A percentile compares a stretch with the other conserved stretches of the same genome.
Evolutionary conservation across 37 sponge, comb jelly and placozoan genomes (phyloP).

Genomic region (Agelas oroides): DNA sequence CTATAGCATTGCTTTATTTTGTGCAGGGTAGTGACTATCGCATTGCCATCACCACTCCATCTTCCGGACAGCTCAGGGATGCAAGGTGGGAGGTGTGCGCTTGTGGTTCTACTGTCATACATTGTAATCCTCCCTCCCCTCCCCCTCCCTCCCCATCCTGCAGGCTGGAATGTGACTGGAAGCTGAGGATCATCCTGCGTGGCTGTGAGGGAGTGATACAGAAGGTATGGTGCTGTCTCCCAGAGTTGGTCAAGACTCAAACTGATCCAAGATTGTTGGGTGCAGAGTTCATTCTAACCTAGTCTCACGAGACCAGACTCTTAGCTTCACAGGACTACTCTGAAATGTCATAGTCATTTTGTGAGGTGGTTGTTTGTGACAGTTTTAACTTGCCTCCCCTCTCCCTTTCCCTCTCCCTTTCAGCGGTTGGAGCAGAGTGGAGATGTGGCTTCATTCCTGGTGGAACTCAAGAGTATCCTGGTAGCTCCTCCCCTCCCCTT

Average conservation of each 20-base stretch:
- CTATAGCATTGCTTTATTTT: too few relatives aligned
- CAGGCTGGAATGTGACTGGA: constrained; percentile 74
- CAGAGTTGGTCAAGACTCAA: background rate
- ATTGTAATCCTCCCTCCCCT: too few relatives aligned
- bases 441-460: constrained; percentile 15
- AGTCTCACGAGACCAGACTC: too few relatives aligned
- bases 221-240: constrained; percentile 18
- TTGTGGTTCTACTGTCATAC: too few relatives aligned
- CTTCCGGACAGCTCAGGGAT: background rate
- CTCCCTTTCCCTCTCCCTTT: background rate
- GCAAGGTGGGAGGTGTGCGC: constrained; percentile 4
- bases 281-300: too few relatives aligned
- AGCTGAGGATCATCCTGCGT: constrained; percentile 29
- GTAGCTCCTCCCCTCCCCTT: background rate
- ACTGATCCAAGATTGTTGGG: too few relatives aligned
- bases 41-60: constrained; percentile 2
- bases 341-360: too few relatives aligned
- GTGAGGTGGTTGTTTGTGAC: too few relatives aligned
- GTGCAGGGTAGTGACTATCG: constrained; percentile 1
- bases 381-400: background rate
- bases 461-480: constrained; percentile 14
- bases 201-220: constrained; percentile 27
- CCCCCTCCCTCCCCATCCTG: background rate
- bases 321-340: too few relatives aligned
- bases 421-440: constrained; percentile 31